Base-by-base conservation (phyloP, 2,113 vertebrate genomes). In the Silurus asotus region DNA sequence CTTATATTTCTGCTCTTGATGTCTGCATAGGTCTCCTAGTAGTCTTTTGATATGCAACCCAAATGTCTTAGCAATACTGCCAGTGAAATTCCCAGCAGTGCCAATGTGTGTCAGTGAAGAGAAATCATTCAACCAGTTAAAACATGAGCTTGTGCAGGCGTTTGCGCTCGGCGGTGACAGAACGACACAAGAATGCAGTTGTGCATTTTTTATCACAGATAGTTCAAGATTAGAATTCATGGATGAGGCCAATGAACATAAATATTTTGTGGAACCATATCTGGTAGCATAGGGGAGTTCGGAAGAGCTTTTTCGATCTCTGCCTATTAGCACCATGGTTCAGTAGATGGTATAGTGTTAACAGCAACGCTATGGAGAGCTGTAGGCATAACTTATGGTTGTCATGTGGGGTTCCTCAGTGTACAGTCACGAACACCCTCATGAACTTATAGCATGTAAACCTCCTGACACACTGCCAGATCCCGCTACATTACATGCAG, bases 381-480 rank as follows among this genome's bases (percentile, higher is more conserved):
- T 20, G 61, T 49, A 85, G 0, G 78, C 86, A 45, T 90, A 90
- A 93, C 87, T 45, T 25, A 59, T 28, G 61, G 20, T 62, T 82
- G 37, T 49, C 17, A 92, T 90, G 85, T 28, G 87, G 89, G 88
- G 15, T 87, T 9, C 28, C 49, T 28, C 3, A 79, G 82, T 87
- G 83, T 84, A 87, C 86, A 91, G 92, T 93, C 93, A 93, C 91
- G 87, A 93, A 94, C 51, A 93, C 91, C 92, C 90, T 89, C 87
- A 93, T 91, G 19, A 59, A 48, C 74, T 13, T 37, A n/a, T 8
- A 72, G 7, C n/a, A 78, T 4, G 28, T 14, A n/a, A 81, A 25
- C 64, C 77, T 75, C 14, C 81, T 28, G 45, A 79, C 74, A 83
- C 20, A 19, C 8, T 55, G 15, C 28, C 87, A 64, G 19, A 28